Evolutionary conservation across 1,140 invertebrate genomes (phyloP).

Genomic region (Helicoverpa zea): DNA sequence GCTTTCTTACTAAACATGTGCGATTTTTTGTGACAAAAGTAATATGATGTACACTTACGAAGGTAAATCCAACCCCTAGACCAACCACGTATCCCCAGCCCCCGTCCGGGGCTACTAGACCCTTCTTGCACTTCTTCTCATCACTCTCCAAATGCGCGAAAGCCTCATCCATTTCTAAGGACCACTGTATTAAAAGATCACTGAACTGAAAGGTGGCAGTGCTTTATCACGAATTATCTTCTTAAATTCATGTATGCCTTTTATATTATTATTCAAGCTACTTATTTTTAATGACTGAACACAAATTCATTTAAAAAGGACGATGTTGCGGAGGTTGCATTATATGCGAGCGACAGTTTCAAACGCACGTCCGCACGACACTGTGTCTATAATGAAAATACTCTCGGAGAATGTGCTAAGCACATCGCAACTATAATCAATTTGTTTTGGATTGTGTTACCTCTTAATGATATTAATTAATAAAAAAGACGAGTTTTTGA

Average conservation of each 20-base stretch:
- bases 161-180: constrained; percentile 78
- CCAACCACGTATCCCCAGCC: constrained; percentile 81
- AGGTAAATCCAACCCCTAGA: constrained; percentile 80
- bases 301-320: background rate
- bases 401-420: constrained; percentile 27
- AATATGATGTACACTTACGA: constrained; percentile 71
- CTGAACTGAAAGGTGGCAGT: background rate
- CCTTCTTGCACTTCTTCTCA: constrained; percentile 58
- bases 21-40: background rate
- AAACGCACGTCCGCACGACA: constrained; percentile 58
- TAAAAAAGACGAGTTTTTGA: background rate
- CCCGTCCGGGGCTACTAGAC: constrained; percentile 73
- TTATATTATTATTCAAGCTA: background rate
- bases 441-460: constrained; percentile 13
- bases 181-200: background rate
- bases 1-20: no score
- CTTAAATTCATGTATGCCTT: background rate
- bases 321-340: constrained; percentile 38
- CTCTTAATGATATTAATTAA: constrained; percentile 26
- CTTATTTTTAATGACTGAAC: constrained; percentile 4
- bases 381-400: constrained; percentile 55
- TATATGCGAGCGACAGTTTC: constrained; percentile 26
- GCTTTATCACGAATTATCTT: background rate
- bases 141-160: constrained; percentile 73
- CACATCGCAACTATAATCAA: constrained; percentile 32